Evolutionary conservation across 2,888 invertebrate genomes (phyloP), one percentile per base, ranked within the genome.

Genomic region (Eumerus sabulonum): DNA sequence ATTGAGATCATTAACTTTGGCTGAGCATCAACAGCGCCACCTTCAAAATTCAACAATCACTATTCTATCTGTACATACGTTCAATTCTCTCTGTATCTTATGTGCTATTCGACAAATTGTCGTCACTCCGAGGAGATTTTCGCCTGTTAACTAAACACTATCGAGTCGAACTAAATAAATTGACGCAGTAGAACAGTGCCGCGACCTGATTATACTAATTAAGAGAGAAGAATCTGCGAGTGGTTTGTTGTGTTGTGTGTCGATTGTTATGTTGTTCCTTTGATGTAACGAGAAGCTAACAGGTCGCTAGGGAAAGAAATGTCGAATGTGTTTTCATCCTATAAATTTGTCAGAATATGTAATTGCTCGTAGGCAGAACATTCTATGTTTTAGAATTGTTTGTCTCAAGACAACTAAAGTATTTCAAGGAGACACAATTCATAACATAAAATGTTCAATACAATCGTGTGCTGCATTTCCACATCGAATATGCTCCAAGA

Each of bases 1-100:
- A 76, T 71, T 48, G 60, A 66, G 76, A 76, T 76, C 76, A 76
- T 76, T 76, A 71, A 71, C 71, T 60, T 44, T 60, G 62, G 68
- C 45, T 60, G 47, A 56, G 71, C 64, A 50, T 59, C 71, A 63
- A 64, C 42, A 27, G 54, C 9, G 27, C 3, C 36, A 36, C 17
- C 36, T 36, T 36, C 38, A 1, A 54, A 40, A 47, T 16, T 27
- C 27, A 27, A 16, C 9, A 38, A 40, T 60, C 44, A 19, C 13
- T 35, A 66, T 35, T 27, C 40, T 17, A 51, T 38, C 57, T 59
- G 63, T 76, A 27, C 3, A 27, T 27, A 27, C 7, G 27, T 27
- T n/a, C n/a, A n/a, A 27, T 27, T 7, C 7, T 4, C 7, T 4
- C 2, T 27, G 7, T 27, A 27, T 27, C 7, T 27, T 27, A 27